These are phyloP conservation scores for Rhinatrema bivittatum DNA, from an alignment of 2,797 vertebrate species.

Conservation along the genomic window DNA sequence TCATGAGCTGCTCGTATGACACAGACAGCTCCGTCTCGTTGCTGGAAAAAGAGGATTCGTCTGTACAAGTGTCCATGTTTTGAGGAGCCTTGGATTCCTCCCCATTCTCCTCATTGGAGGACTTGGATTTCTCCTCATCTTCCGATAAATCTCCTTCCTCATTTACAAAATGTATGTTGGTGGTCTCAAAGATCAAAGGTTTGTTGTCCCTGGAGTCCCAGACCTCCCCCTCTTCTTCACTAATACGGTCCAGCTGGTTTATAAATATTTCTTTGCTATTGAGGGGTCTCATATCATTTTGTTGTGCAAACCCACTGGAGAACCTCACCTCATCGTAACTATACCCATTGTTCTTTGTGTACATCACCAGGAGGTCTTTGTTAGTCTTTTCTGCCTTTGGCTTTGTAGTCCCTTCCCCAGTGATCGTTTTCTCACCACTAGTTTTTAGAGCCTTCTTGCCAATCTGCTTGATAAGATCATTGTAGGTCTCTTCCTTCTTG, in stretches of 20 bases:
- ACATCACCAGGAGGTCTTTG: conserved; percentile 73
- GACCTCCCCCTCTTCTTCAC: conserved; percentile 61
- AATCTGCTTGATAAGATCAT: conserved; percentile 93
- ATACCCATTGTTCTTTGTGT: conserved; percentile 78
- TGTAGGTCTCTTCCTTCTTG: conserved; percentile 90
- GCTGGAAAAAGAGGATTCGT: conserved; percentile 78
- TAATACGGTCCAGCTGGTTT: conserved; percentile 90
- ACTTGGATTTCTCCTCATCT: conserved; percentile 75
- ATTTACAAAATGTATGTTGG: conserved; percentile 80
- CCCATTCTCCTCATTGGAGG: conserved; percentile 61
- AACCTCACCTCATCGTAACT: conserved; percentile 55
- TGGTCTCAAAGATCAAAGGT: conserved; percentile 72
- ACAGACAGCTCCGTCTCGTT: conserved; percentile 67
- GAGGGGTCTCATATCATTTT: conserved; percentile 63
- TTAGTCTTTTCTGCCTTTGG: conserved; percentile 58
- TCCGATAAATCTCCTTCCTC: conserved; percentile 62
- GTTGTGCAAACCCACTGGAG: conserved; percentile 60
- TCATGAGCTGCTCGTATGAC: conserved; percentile 85
- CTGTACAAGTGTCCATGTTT: conserved; percentile 50
- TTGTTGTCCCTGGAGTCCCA: conserved; percentile 84
- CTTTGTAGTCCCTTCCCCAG: conserved; percentile 59
- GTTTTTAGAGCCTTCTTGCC: conserved; percentile 74
- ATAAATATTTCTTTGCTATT: conserved; percentile 62
- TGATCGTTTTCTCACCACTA: conserved; percentile 60
- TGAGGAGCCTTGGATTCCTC: conserved; percentile 44